phyloP scores from a whole-genome alignment of 64 coral and sea anemone species.

The Pocillopora verrucosa region DNA sequence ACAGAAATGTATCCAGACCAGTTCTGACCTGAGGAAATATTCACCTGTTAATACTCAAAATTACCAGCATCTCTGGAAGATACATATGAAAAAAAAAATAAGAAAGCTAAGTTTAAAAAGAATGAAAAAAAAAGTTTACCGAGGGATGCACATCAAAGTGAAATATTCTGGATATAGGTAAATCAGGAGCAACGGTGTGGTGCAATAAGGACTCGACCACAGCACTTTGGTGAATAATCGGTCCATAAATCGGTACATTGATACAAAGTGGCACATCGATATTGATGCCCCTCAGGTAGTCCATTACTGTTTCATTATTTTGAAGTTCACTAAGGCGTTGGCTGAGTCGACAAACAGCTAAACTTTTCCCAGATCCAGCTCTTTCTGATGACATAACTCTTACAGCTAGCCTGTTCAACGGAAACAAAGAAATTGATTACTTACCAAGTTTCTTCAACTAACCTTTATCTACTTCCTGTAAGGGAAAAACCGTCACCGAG shows the following conservation, averaged over 20 bases:
- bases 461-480: background rate
- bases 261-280: constrained; percentile 22
- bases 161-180: constrained; percentile 89
- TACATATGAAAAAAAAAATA: background rate
- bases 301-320: constrained; percentile 8
- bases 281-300: constrained; percentile 10
- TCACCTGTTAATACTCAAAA: background rate
- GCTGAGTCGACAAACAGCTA: constrained; percentile 15
- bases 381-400: constrained; percentile 43
- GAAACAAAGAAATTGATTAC: background rate
- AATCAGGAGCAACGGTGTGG: constrained; percentile 59
- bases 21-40: constrained; percentile 57
- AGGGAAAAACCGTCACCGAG: too few relatives aligned
- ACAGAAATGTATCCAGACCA: constrained; percentile 80
- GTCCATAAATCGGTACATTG: constrained; percentile 73
- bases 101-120: background rate
- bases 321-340: constrained; percentile 1
- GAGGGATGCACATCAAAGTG: constrained; percentile 90
- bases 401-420: constrained; percentile 32
- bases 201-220: constrained; percentile 54
- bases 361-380: constrained; percentile 50
- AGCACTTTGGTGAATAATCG: constrained; percentile 37
- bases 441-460: background rate
- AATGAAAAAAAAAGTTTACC: constrained; percentile 30
- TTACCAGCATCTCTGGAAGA: background rate